Base-by-base conservation (phyloP, 2,888 invertebrate genomes). In the Patella caerulea region DNA sequence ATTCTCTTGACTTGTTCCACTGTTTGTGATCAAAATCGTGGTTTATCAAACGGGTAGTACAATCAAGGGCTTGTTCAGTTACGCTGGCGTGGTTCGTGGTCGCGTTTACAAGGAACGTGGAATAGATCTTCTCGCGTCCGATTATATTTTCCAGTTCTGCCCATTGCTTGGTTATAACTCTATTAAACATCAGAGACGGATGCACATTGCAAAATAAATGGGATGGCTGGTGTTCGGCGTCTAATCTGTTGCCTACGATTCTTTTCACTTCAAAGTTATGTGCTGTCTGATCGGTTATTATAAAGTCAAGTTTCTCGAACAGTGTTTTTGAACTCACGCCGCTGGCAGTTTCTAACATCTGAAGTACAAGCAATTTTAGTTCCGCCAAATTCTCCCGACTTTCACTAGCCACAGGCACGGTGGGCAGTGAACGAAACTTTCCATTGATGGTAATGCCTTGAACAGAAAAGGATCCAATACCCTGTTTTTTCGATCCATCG, bases 21-120 rank as follows among this genome's bases (percentile, higher is more conserved):
- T 14, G 56, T 56, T 56, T 56, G 56, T 56, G 56, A n/a, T 56
- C 56, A 56, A 56, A 56, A n/a, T 56, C 56, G 56, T 56, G 56
- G 56, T 56, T 56, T 2, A 56, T 56, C 15, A 56, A 5, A n/a
- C 15, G 14, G 3, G 56, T 56, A 14, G n/a, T 56, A 56, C n/a
- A 56, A n/a, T 56, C 15, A 3, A 56, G 15, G 56, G n/a, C 56
- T n/a, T 56, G 56, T 56, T 56, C 56, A 56, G 56, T 56, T 14
- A 56, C 56, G n/a, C 56, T 56, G 3, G 56, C 7, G 34, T 34
- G 34, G 34, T 34, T 34, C 14, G 56, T 56, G 14, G 56, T 56
- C 0, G 15, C 12, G n/a, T 56, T 56, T 3, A 56, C 56, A 14
- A 56, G 14, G 56, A 56, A 56, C 15, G 14, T 56, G 3, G n/a